Conservation (phyloP, 2,113 vertebrate species). For the Sialia sialis region DNA sequence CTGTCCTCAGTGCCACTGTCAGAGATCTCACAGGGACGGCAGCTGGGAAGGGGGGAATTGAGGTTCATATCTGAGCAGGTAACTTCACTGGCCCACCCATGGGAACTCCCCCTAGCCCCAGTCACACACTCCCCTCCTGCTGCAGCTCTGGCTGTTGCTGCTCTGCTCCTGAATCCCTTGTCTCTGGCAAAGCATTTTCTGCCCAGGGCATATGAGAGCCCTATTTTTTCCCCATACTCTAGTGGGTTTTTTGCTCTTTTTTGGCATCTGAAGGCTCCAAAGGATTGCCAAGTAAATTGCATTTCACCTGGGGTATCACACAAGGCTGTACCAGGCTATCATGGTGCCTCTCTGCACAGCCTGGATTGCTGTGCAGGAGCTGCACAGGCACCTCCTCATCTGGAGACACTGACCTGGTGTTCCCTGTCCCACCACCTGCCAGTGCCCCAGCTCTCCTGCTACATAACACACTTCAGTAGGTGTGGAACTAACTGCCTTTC, state of each 20-base stretch:
- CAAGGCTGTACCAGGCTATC: neutral
- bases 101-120: fast-evolving
- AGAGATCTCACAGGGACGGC: neutral
- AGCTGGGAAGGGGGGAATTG: fast-evolving
- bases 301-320: neutral
- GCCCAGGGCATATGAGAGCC: neutral
- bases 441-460: neutral
- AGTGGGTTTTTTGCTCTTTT: neutral
- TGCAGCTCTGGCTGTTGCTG: neutral
- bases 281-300: neutral
- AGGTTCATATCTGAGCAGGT: neutral
- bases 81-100: neutral
- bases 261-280: neutral
- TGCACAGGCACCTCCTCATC: neutral
- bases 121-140: neutral
- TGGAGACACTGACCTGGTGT: neutral
- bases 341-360: neutral
- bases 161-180: neutral
- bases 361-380: neutral
- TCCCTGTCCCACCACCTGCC: neutral
- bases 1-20: neutral
- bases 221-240: neutral
- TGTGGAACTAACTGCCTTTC: neutral
- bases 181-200: neutral
- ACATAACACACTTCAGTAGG: fast-evolving